Conservation (phyloP, 2,888 invertebrate genomes). For the Strigamia transsilvanica region DNA sequence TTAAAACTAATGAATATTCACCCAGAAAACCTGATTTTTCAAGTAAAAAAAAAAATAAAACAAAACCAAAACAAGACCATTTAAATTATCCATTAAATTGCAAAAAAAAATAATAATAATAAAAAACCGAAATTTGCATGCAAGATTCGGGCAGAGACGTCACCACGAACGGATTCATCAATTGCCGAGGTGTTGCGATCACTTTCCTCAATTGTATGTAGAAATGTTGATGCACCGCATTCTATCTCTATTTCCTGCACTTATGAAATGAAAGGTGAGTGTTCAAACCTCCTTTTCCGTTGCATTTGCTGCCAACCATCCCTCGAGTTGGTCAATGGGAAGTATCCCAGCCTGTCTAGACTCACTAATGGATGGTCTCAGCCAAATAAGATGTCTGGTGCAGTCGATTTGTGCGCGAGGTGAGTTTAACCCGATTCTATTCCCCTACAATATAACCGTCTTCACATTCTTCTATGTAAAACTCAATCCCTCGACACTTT, state of each 20-base stretch:
- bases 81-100: no score
- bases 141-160: no score
- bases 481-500: background rate
- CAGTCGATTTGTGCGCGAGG: slow-evolving; percentile 2
- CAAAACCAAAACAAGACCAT: no score
- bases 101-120: no score
- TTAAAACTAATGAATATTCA: no score
- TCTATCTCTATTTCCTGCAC: background rate
- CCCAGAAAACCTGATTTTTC: no score
- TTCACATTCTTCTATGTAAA: background rate
- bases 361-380: slow-evolving; percentile 10
- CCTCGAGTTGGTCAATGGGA: slow-evolving; percentile 14
- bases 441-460: background rate
- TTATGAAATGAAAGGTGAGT: slow-evolving; percentile 5
- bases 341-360: slow-evolving; percentile 15
- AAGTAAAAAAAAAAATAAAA: no score
- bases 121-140: no score
- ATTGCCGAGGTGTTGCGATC: background rate
- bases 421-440: background rate
- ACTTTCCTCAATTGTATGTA: background rate
- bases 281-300: slow-evolving; percentile 9
- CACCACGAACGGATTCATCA: background rate
- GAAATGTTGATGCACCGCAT: background rate
- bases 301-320: background rate
- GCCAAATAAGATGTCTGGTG: slow-evolving; percentile 20